A percentile compares a stretch with the other conserved stretches of the same genome.
These are phyloP conservation scores for Sterrhoptilus dennistouni DNA, from an alignment of 2,113 vertebrate species.

Conservation along the genomic window DNA sequence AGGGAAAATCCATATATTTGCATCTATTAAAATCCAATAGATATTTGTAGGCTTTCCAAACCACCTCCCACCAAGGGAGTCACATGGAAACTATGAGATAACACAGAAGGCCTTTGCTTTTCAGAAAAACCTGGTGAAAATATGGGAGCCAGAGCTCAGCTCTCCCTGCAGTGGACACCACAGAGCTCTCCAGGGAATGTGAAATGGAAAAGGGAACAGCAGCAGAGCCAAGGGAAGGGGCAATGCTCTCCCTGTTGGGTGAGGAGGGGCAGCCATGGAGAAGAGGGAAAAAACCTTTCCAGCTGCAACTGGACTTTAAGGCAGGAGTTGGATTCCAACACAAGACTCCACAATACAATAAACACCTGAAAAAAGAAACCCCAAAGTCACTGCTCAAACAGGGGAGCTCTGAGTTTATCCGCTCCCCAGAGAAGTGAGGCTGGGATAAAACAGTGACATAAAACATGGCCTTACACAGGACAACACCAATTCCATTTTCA, in stretches of 20 bases:
- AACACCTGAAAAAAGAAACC: neutral
- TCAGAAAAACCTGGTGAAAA: neutral
- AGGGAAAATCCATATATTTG: neutral
- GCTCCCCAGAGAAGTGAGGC: accelerated
- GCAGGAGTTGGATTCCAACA: neutral
- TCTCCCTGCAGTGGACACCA: neutral
- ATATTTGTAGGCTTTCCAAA: neutral
- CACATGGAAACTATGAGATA: neutral
- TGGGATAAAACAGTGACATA: neutral
- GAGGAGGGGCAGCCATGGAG: neutral
- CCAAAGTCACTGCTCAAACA: accelerated
- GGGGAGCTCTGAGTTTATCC: neutral
- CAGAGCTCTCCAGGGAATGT: neutral
- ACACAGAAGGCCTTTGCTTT: neutral
- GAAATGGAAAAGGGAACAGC: neutral
- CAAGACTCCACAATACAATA: neutral
- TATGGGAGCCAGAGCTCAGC: accelerated
- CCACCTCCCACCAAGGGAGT: neutral
- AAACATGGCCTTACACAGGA: neutral
- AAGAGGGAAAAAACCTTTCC: neutral
- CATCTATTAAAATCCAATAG: neutral
- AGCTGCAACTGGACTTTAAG: neutral
- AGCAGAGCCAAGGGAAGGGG: neutral
- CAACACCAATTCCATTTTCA: neutral
- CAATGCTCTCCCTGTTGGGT: too few relatives aligned